These are phyloP conservation scores for Oscheius onirici DNA, from an alignment of 2,888 invertebrate species.

Conservation along the genomic window DNA sequence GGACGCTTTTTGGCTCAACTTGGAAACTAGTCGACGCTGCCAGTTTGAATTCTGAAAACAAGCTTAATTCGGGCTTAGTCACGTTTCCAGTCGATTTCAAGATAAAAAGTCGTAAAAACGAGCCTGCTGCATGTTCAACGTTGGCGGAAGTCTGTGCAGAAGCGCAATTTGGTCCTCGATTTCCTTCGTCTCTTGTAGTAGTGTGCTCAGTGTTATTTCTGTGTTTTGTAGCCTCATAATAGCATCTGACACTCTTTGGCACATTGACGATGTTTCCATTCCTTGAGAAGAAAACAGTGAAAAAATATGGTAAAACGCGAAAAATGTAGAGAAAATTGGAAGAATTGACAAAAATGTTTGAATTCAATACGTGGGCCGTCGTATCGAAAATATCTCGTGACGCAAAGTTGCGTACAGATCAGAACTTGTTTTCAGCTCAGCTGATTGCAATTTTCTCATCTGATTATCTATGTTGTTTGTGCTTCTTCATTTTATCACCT, in stretches of 20 bases:
- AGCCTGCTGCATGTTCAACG: constrained; percentile 10
- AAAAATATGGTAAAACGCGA: not conserved
- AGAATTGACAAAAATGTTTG: not conserved
- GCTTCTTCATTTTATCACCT: not conserved
- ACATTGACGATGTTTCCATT: not conserved
- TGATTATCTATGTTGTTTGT: not conserved
- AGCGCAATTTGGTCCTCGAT: constrained; percentile 3
- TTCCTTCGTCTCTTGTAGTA: constrained; percentile 3
- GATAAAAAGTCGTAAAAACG: not conserved
- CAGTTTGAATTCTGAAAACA: constrained; percentile 15
- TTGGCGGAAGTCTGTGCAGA: constrained; percentile 7
- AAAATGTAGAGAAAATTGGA: not conserved
- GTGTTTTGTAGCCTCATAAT: not conserved
- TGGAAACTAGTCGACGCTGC: constrained; percentile 2
- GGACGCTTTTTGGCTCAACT: constrained; percentile 1
- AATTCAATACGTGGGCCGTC: not conserved
- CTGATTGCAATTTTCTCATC: not conserved
- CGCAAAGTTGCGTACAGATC: not conserved
- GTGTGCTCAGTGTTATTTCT: not conserved
- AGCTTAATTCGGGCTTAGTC: not conserved
- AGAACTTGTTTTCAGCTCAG: constrained; percentile 3
- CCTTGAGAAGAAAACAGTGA: no score
- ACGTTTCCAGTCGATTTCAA: not conserved
- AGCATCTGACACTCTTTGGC: not conserved
- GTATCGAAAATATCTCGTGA: not conserved